Conservation (phyloP, 2,888 invertebrate genomes). For the Caenorhabditis zanzibari region DNA sequence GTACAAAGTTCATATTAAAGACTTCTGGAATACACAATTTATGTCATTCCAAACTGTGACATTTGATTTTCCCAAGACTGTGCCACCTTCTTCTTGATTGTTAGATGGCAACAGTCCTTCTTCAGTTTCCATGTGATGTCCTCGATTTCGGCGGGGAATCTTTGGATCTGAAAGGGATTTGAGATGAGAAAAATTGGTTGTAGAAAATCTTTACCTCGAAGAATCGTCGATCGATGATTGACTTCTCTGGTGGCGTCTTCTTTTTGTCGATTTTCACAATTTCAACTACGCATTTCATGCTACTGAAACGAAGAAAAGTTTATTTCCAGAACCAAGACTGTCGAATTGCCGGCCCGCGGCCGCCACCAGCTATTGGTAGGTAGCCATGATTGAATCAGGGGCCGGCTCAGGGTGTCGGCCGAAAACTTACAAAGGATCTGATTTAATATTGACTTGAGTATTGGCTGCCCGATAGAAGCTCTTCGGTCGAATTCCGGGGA, state of each 20-base stretch:
- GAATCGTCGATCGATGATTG: slow-evolving; percentile 70
- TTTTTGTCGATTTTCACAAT: slow-evolving; percentile 73
- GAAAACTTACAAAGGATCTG: slow-evolving; percentile 71
- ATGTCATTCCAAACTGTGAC: slow-evolving; percentile 71
- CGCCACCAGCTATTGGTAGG: too few species aligned
- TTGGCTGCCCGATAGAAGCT: slow-evolving; percentile 70
- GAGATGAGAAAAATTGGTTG: background rate
- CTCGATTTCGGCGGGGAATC: slow-evolving; percentile 71
- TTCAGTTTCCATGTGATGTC: slow-evolving; percentile 72
- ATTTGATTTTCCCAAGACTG: slow-evolving; percentile 73
- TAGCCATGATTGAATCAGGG: too few species aligned
- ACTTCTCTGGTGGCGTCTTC: slow-evolving; percentile 71
- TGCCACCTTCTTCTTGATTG: slow-evolving; percentile 68
- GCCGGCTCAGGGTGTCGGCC: too few species aligned
- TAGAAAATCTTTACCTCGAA: slow-evolving; percentile 56
- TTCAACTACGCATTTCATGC: slow-evolving; percentile 69
- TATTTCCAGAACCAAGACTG: background rate
- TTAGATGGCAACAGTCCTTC: slow-evolving; percentile 72
- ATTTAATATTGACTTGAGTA: slow-evolving; percentile 72
- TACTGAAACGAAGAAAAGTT: slow-evolving; percentile 35
- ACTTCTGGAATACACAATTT: background rate
- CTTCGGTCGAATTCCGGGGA: slow-evolving; percentile 72
- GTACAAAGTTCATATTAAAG: slow-evolving; percentile 8
- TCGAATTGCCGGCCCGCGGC: too few species aligned
- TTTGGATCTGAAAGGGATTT: slow-evolving; percentile 44